Evolutionary conservation across 37 sponge, comb jelly and placozoan genomes (phyloP).

Genomic region (Lycopodina hypogea): DNA sequence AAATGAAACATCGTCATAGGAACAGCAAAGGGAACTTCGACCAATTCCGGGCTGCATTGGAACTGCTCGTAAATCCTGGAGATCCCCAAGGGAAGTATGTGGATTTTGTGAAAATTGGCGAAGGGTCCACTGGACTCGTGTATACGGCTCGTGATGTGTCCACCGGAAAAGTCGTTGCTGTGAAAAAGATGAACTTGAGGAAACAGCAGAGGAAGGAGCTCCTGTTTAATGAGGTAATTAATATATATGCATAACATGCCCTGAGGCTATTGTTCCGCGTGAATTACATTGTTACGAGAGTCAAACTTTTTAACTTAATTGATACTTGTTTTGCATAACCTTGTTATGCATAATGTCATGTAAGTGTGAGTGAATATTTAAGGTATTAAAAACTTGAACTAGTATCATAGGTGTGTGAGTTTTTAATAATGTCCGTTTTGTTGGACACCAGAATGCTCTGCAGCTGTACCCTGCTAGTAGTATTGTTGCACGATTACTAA

Average conservation of each 20-base stretch:
- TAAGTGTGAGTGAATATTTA: no score
- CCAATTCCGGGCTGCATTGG: slow-evolving; percentile 45
- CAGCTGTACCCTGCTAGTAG: no score
- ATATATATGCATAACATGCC: neutral
- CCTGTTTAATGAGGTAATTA: slow-evolving; percentile 91
- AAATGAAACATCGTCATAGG: neutral
- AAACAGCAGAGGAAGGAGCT: slow-evolving; percentile 90
- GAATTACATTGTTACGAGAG: no score
- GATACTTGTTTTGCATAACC: no score
- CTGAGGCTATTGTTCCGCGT: no score
- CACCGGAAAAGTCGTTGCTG: slow-evolving; percentile 56
- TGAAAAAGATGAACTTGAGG: slow-evolving; percentile 92
- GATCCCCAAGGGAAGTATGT: slow-evolving; percentile 34
- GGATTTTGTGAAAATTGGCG: slow-evolving; percentile 69
- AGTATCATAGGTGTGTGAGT: no score
- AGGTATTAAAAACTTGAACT: no score
- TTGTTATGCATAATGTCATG: no score
- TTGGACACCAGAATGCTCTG: no score
- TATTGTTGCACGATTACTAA: no score
- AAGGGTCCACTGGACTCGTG: slow-evolving; percentile 87
- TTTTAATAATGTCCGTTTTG: no score
- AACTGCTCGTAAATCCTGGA: slow-evolving; percentile 27
- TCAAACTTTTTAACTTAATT: no score
- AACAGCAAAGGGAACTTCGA: slow-evolving; percentile 30
- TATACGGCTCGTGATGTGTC: slow-evolving; percentile 59